phyloP scores from a whole-genome alignment of 2,888 invertebrate species.

The Drosophila helvetica region DNA sequence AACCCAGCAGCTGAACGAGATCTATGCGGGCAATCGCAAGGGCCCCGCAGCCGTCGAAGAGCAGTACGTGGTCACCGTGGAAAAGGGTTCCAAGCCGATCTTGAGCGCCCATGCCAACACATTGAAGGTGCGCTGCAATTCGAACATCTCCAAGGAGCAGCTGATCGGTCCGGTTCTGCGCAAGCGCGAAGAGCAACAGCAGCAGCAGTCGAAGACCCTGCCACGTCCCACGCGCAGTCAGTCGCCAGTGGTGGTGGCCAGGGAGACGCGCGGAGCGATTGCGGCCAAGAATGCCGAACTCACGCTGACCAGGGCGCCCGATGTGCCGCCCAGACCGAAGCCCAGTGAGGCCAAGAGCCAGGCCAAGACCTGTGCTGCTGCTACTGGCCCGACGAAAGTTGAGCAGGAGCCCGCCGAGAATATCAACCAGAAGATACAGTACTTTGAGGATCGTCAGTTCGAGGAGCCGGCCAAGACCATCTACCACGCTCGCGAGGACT shows the following conservation, averaged over 20 bases:
- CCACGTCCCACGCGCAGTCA: constrained; percentile 73
- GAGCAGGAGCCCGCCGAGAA: constrained; percentile 83
- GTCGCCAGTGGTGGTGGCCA: constrained; percentile 83
- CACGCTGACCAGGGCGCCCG: constrained; percentile 77
- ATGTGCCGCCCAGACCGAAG: constrained; percentile 66
- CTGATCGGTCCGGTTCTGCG: constrained; percentile 81
- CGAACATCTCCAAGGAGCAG: constrained; percentile 85
- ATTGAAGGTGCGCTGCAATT: constrained; percentile 86
- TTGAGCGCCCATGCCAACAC: constrained; percentile 54
- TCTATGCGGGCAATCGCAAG: constrained; percentile 86
- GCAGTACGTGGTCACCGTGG: constrained; percentile 87
- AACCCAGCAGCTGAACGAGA: constrained; percentile 91
- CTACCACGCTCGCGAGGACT: constrained; percentile 86
- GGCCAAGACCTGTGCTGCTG: constrained; percentile 1
- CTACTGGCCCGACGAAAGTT: not conserved
- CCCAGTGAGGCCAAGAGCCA: constrained; percentile 19
- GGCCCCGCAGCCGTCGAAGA: constrained; percentile 83
- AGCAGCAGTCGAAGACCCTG: constrained; percentile 85
- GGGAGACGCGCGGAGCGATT: constrained; percentile 87
- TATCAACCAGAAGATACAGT: constrained; percentile 89
- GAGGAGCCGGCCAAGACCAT: constrained; percentile 84
- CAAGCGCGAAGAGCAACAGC: constrained; percentile 84
- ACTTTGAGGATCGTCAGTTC: constrained; percentile 89
- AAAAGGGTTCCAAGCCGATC: constrained; percentile 80
- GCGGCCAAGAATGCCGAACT: constrained; percentile 85